Evolutionary conservation across 2,797 vertebrate species (phyloP), one percentile per base, ranked within the genome.

Genomic region (Peromyscus nudipes): DNA sequence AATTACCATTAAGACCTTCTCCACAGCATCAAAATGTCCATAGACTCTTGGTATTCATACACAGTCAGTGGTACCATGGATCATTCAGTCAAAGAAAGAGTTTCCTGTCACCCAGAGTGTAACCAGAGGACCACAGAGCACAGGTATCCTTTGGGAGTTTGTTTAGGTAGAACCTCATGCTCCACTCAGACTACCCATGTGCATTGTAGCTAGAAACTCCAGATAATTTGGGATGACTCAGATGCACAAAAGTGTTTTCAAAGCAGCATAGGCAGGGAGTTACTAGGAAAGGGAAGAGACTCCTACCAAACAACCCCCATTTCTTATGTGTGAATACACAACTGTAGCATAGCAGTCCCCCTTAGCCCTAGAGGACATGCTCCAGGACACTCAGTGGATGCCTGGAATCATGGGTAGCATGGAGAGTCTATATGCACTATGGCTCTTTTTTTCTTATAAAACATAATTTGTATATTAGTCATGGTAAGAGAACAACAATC

Each of bases 11-110:
- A 71, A 85, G 31, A n/a, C 83, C 46, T n/a, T 67, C 83, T 85
- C 21, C 43, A 49, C 29, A 34, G 14, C 43, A n/a, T n/a, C 64
- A 25, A n/a, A 85, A 67, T 67, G 3, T 49, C 43, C 83, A 49
- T 29, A 85, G 62, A 49, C 11, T 46, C 43, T 85, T 67, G 83
- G 19, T 46, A 49, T 23, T 23, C 19, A 25, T 67, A 46, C 1
- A 4, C 1, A 23, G 65, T 8, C 23, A 34, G 37, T 23, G 0
- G 19, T 4, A 16, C 11, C 7, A 9, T 10, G 16, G 0, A 1
- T 11, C 14, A 40, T 23, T 89, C 40, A 29, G 62, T 29, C 4
- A 40, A 52, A 40, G 40, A 29, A 12, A 29, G 0, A 8, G 60
- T 27, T 40, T n/a, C 79, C 23, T 13, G 13, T 5, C 6, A 9